Evolutionary conservation across 2,113 vertebrate species (phyloP), one percentile per base, ranked within the genome.

Genomic region (Passer montanus): DNA sequence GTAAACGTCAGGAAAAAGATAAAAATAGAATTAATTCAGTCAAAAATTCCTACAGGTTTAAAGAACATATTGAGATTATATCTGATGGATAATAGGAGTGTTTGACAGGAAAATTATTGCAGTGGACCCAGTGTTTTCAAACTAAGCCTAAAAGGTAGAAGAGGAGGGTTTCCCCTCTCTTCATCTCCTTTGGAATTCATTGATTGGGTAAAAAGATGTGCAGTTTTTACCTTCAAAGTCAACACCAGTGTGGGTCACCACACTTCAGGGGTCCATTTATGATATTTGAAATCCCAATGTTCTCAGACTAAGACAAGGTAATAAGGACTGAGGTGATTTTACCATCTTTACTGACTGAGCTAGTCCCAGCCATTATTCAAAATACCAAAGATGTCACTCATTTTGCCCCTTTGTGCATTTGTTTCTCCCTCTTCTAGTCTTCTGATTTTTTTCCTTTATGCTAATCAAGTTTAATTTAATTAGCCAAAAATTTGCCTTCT

Each of bases 21-120:
- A 94, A 96, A 96, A 96, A 96, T 94, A 97, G 90, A 92, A 90
- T 90, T 95, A 95, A 94, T 93, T 95, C 88, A 92, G 79, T 93
- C 59, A 88, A 62, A 94, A 90, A 90, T 83, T 95, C 79, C 64
- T 95, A 33, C 79, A 95, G 76, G 35, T 93, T 94, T 94, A 90
- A 87, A 90, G 76, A 90, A 84, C 69, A 70, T 86, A 74, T 9
- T 89, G 86, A 92, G 76, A 81, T 89, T 93, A 50, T 81, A 84
- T 81, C 64, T 89, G 52, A 56, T 78, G 80, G 60, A 28, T 92
- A 92, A 78, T 62, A 69, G 35, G 59, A 74, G 17, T 39, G 12
- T 90, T 79, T 86, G 35, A 77, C 39, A 72, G 79, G 26, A 84
- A 86, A 70, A 80, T 3, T 0, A 33, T 39, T 87, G 35, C 39